Base-by-base conservation (phyloP, 2,888 invertebrate species). In the Uropetala carovei region DNA sequence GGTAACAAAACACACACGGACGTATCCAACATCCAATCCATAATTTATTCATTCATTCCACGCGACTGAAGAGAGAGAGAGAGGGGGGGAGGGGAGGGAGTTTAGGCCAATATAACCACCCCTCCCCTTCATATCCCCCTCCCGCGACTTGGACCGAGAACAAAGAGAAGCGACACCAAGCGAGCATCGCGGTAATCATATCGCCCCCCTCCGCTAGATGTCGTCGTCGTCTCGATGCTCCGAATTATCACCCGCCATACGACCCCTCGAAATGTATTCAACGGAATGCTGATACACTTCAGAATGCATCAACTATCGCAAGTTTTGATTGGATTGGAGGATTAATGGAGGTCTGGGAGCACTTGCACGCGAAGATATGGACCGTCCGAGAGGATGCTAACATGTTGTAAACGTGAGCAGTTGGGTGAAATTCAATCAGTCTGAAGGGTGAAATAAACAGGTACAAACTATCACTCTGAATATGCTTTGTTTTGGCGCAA, bases 181-280 rank as follows among this genome's bases (percentile, higher is more conserved):
- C 43, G 43, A 13, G 75, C 11, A 5, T 43, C 43, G 43, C 43
- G 43, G 2, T 43, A 75, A 75, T 75, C 75, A 75, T n/a, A n/a
- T 13, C 75, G 75, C 75, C 0, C 75, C 27, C 11, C 18, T 22
- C 22, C 68, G 22, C 68, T n/a, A 68, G 75, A 75, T 75, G 75
- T 22, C 22, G 13, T 27, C 22, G 75, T 75, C n/a, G 75, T 75
- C 27, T 75, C 27, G 22, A 2, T 75, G 43, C 43, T 43, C 43
- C 43, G 75, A 75, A 22, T 75, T 8, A 75, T 75, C 27, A n/a
- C 75, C 11, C 4, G 60, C 75, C 22, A 22, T 75, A 68, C 68
- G 7, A n/a, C 68, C 68, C 27, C 75, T 75, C 75, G 75, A 75
- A 75, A 75, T 75, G 75, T 27, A 75, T 75, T 75, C 75, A 22